A percentile compares a stretch with the other conserved stretches of the same genome.
Conservation (phyloP, 1,140 invertebrate genomes). For the Pantala flavescens region DNA sequence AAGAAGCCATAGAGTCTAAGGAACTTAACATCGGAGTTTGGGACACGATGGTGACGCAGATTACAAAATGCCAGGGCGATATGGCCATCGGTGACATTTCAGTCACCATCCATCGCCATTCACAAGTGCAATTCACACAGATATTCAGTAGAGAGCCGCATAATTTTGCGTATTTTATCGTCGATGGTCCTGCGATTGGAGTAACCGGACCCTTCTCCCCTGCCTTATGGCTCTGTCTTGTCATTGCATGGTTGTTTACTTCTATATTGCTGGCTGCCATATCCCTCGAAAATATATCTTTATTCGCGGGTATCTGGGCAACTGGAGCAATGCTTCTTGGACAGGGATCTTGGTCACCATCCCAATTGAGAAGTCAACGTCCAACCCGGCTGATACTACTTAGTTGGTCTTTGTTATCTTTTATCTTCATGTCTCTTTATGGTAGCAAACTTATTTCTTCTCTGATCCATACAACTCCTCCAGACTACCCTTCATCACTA, state of each 20-base stretch:
- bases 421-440: neutral
- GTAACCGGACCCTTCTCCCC: neutral
- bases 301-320: neutral
- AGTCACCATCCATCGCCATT: neutral
- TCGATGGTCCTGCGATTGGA: neutral
- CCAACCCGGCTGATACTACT: neutral
- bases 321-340: neutral
- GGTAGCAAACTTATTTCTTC: neutral
- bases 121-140: neutral
- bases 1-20: neutral
- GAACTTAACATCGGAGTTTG: neutral
- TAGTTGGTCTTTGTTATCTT: neutral
- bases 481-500: neutral
- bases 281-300: no score
- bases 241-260: neutral
- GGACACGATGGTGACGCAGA: neutral
- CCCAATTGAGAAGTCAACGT: neutral
- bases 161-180: neutral
- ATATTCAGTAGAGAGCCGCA: neutral
- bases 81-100: neutral
- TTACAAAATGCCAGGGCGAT: neutral
- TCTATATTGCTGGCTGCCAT: neutral
- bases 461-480: neutral
- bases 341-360: neutral
- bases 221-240: neutral